Evolutionary conservation across 2,888 invertebrate species (phyloP), one percentile per base, ranked within the genome.

Genomic region (Drosophila greeni): DNA sequence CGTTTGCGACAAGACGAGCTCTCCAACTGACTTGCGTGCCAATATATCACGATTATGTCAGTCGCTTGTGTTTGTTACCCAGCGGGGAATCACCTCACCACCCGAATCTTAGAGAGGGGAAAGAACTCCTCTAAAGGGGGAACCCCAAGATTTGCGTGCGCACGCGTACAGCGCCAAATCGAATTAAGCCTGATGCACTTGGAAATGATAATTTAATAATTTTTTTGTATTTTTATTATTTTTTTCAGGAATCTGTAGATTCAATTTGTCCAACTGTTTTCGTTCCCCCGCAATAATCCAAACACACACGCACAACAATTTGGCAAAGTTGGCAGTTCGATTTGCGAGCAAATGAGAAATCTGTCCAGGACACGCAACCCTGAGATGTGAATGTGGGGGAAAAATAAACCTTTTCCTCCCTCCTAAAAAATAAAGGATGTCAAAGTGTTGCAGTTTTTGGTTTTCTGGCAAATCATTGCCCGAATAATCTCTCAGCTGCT

Each of bases 141-240:
- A 40, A n/a, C n/a, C 42, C 24, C 18, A 33, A 45, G 62, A 73
- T 57, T 74, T 85, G 86, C 86, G 86, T 86, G 86, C 87, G 87
- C 86, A 86, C 87, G 85, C 86, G 86, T 85, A 80, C 68, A 84
- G 85, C 86, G 82, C 87, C 86, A 87, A 79, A 87, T 85, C 87
- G 82, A 87, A 86, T 86, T 86, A 86, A 85, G 81, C 73, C 77
- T 79, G 75, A 77, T 83, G 78, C 84, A 73, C 74, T 73, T 66
- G 74, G 75, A 84, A 79, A 86, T 87, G 87, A 86, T 86, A 86
- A 86, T 86, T 85, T 76, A 86, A 86, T 39, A 18, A 18, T 37
- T 37, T 86, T 85, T 82, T 79, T n/a, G n/a, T n/a, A n/a, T n/a
- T n/a, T n/a, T n/a, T n/a, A n/a, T n/a, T n/a, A n/a, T 73, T 66